Evolutionary conservation across 2,888 invertebrate genomes (phyloP), one percentile per base, ranked within the genome.

Genomic region (Abrostola tripartita): DNA sequence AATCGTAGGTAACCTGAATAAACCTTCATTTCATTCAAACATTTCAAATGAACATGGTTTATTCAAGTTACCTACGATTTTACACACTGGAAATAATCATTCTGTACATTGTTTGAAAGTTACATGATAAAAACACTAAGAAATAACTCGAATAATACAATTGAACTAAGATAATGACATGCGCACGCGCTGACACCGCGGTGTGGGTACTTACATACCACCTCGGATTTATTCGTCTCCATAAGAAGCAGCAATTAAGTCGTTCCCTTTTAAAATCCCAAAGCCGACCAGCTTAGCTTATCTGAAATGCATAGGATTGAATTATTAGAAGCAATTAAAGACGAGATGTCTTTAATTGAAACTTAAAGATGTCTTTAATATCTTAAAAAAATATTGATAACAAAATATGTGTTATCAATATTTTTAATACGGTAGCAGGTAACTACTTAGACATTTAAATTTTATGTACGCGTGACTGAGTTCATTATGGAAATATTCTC

Each of bases 361-460:
- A n/a, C n/a, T n/a, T n/a, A n/a, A n/a, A n/a, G n/a, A n/a, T n/a
- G n/a, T n/a, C n/a, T n/a, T n/a, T n/a, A n/a, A n/a, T n/a, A n/a
- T n/a, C n/a, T n/a, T n/a, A n/a, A n/a, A n/a, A n/a, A n/a, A n/a
- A n/a, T n/a, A n/a, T n/a, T n/a, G n/a, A 84, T 88, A 88, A 86
- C 89, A 89, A 90, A 92, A 91, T 91, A 90, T 88, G 84, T 85
- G 87, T 92, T 93, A 94, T 94, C 93, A 92, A 93, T 92, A 91
- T 92, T 92, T 88, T 92, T 91, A 93, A 93, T 91, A 93, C 94
- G 88, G 94, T 92, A 94, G 94, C 94, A 89, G 89, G 93, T 91
- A 93, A 92, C 93, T 81, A 85, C 88, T 92, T 88, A 90, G 87
- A 79, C 86, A 92, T 93, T 92, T 85, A 92, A 92, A 93, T 93